A percentile compares a stretch with the other conserved stretches of the same genome.
These are phyloP conservation scores for Drosophila arawakana DNA, from an alignment of 1,140 invertebrate genomes.

Conservation along the genomic window DNA sequence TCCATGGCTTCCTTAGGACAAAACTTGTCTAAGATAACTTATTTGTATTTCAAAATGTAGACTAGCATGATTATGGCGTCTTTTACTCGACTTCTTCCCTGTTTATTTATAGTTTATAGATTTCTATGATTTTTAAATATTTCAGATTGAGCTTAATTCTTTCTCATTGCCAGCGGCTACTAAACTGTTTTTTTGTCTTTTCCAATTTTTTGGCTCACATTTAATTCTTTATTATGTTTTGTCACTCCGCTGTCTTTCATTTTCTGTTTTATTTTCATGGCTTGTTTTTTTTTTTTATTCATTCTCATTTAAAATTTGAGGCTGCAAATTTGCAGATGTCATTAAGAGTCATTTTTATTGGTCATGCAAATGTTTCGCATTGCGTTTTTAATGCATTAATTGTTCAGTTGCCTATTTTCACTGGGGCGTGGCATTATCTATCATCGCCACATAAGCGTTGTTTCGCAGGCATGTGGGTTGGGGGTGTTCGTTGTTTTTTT, in stretches of 20 bases:
- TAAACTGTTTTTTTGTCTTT: neutral
- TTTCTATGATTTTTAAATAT: too few relatives aligned
- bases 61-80: too few relatives aligned
- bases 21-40: too few relatives aligned
- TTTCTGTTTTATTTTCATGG: constrained; percentile 21
- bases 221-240: constrained; percentile 18
- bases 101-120: too few relatives aligned
- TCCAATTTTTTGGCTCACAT: too few relatives aligned
- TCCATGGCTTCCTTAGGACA: too few relatives aligned
- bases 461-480: neutral
- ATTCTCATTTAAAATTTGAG: constrained; percentile 27
- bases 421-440: constrained; percentile 57
- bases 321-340: constrained; percentile 72
- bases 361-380: constrained; percentile 60
- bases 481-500: neutral
- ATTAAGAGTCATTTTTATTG: constrained; percentile 75
- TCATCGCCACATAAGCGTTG: constrained; percentile 43
- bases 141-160: too few relatives aligned
- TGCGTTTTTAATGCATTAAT: constrained; percentile 76
- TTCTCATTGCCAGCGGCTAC: too few relatives aligned
- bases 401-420: constrained; percentile 37
- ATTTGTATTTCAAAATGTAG: too few relatives aligned
- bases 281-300: constrained; percentile 8
- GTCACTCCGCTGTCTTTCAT: constrained; percentile 12
- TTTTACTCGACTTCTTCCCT: too few relatives aligned